Base-by-base conservation (phyloP, 2,797 vertebrate genomes). In the Pelobates cultripes region DNA sequence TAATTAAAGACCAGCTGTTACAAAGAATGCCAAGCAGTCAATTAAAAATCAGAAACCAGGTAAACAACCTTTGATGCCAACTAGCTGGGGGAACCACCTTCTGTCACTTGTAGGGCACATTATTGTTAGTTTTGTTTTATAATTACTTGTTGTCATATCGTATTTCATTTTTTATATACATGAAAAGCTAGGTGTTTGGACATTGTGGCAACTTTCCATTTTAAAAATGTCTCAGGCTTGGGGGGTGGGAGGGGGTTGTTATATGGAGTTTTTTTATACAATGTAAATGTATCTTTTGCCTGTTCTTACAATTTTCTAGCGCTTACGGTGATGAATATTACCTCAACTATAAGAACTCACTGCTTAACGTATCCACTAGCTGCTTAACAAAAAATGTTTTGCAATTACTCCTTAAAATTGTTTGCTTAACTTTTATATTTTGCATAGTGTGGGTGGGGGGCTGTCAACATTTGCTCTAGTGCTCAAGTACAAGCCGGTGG, bases 41-140 rank as follows among this genome's bases (percentile, higher is more conserved):
- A 84, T 84, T 84, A 84, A 84, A 84, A 80, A 84, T 76, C 72
- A 71, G 82, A 57, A 84, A 80, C 82, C 82, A 84, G 82, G 82
- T 84, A 84, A 84, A 84, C 82, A 84, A 84, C 82, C 82, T 84
- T 84, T 84, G 77, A 77, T 84, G 82, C 82, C 82, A 84, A 70
- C 60, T 43, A 84, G 82, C 82, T 78, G 40, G 76, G 73, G 73
- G 68, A 84, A 79, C 82, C 73, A 84, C 77, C 77, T 84, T 80
- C 77, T 84, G 82, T 84, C 73, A 79, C 67, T 75, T 72, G 75
- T 72, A 76, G 47, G 82, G 55, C 75, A 41, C 41, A 43, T 60
- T 78, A 84, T 84, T 79, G 67, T 84, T 76, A 76, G 77, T 75
- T 84, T 75, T 79, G 57, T 84, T 84, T 79, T 69, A 79, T 84